phyloP scores from a whole-genome alignment of 1,140 invertebrate genomes.

The Anastatus disparis region DNA sequence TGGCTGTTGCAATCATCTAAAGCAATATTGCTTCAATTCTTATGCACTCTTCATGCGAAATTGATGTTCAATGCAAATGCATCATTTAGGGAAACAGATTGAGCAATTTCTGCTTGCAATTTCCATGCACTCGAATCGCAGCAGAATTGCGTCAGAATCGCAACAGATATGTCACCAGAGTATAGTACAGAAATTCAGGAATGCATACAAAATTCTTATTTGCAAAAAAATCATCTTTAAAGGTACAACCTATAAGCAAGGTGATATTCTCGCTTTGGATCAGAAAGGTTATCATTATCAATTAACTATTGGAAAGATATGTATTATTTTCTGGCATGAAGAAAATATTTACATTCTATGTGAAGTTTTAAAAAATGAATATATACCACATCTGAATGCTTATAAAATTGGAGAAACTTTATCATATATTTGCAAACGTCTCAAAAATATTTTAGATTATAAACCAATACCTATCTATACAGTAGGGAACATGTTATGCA shows the following conservation, averaged over 20 bases:
- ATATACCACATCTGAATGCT: slow-evolving; percentile 24
- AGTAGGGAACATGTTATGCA: not conserved
- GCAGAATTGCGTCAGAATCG: too few species aligned
- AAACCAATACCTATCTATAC: slow-evolving; percentile 10
- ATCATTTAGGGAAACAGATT: too few species aligned
- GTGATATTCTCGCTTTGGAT: slow-evolving; percentile 20
- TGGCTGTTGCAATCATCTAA: too few species aligned
- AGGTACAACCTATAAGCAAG: slow-evolving; percentile 37
- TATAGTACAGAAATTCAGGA: slow-evolving; percentile 38
- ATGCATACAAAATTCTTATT: slow-evolving; percentile 1
- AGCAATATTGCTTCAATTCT: too few species aligned
- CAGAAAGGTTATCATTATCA: slow-evolving; percentile 34
- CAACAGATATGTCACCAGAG: too few species aligned
- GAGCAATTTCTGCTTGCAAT: too few species aligned
- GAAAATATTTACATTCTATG: slow-evolving; percentile 28
- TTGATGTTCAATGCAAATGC: too few species aligned
- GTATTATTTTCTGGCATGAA: slow-evolving; percentile 32
- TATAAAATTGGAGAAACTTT: slow-evolving; percentile 27
- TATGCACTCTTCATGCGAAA: too few species aligned
- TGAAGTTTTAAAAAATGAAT: slow-evolving; percentile 40
- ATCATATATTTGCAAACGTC: slow-evolving; percentile 20
- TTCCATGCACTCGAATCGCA: too few species aligned
- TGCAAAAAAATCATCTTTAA: slow-evolving; percentile 35
- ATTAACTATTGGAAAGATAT: slow-evolving; percentile 33
- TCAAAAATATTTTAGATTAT: not conserved